Conservation (phyloP, 2,888 invertebrate genomes). For the Caenorhabditis macrosperma region DNA sequence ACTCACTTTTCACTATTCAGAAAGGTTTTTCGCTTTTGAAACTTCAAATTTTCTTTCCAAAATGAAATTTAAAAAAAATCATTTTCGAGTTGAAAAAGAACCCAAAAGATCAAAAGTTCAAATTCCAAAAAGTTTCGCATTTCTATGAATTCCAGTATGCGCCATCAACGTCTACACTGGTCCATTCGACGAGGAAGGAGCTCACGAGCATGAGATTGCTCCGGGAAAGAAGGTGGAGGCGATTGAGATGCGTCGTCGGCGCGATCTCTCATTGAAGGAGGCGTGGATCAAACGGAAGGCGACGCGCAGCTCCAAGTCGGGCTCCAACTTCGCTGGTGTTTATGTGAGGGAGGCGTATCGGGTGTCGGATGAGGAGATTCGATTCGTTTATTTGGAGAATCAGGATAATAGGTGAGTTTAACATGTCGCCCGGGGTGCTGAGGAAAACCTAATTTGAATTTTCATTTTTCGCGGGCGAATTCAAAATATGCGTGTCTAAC, state of each 20-base stretch:
- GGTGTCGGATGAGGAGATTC: slow-evolving; percentile 45
- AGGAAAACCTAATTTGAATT: no score
- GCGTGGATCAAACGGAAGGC: slow-evolving; percentile 21
- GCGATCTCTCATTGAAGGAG: slow-evolving; percentile 40
- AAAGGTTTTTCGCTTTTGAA: no score
- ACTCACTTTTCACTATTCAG: no score
- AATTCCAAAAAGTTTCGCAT: no score
- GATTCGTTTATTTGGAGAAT: slow-evolving; percentile 47
- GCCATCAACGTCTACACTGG: slow-evolving; percentile 38
- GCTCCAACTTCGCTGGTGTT: slow-evolving; percentile 44
- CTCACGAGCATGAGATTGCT: slow-evolving; percentile 39
- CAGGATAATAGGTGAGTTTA: slow-evolving; percentile 53
- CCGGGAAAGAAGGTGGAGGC: slow-evolving; percentile 2
- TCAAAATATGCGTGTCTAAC: no score
- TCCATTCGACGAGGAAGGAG: slow-evolving; percentile 4
- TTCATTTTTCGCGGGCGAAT: no score
- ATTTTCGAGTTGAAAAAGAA: no score
- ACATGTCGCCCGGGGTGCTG: no score
- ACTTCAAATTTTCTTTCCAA: no score
- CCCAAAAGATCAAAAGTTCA: no score
- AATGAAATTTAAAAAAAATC: no score
- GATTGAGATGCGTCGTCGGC: slow-evolving; percentile 15
- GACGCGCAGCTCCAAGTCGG: not conserved
- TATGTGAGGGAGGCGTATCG: slow-evolving; percentile 61
- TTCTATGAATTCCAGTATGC: slow-evolving; percentile 45